Evolutionary conservation across 2,797 vertebrate species (phyloP), one percentile per base, ranked within the genome.

Genomic region (Passerculus sandwichensis): DNA sequence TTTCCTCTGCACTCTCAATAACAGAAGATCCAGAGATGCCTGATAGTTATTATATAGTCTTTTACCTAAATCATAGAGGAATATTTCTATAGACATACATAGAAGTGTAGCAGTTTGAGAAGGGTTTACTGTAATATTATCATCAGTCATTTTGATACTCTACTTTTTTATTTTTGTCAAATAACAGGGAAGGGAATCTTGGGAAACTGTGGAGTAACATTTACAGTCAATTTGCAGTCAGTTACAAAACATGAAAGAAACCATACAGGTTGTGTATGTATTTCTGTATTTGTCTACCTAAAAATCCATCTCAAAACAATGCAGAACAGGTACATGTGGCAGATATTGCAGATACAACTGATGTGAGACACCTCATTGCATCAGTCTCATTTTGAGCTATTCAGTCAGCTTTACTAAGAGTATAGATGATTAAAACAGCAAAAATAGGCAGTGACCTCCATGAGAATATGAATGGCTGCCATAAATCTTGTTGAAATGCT

Each of bases 261-360:
- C 6, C 6, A 2, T 21, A 23, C 1, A 10, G 0, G 0, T 20
- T 32, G 10, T 21, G 1, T 21, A 5, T 45, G 23, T 8, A 34
- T 30, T 13, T 56, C 13, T 74, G 4, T 61, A 22, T 88, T 69
- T 86, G 20, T 65, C 8, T 73, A 2, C 2, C 15, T 12, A 48
- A 0, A 1, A 47, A 22, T 18, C n/a, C 5, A 25, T 47, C 48
- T 51, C 22, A 70, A 65, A 78, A 12, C 21, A 38, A 30, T 54
- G 21, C 27, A 66, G 30, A 81, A 25, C 12, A 53, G 29, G 3
- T 42, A 65, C 0, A 1, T 10, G 3, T 65, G 34, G 34, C 21
- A 69, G 72, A n/a, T 38, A 42, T 2, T 76, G 15, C 48, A 89
- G 60, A 65, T 48, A 9, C 8, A 83, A 48, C 10, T 2, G 18